Base-by-base conservation (phyloP, 64 coral and sea anemone genomes). In the Montipora sp. region DNA sequence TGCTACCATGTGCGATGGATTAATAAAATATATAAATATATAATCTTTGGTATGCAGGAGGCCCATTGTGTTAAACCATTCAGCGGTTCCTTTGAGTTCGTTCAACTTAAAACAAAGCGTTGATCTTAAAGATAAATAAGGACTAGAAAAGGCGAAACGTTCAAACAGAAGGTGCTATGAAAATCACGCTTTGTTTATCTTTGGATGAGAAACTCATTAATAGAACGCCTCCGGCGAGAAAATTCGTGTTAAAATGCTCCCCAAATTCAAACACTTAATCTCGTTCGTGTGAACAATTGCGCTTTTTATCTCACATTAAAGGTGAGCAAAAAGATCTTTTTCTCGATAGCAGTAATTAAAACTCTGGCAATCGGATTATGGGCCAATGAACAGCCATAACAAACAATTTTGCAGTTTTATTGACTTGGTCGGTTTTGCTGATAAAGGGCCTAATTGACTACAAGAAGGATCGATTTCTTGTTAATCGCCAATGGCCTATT, bases 321-420 rank as follows among this genome's bases (percentile, higher is more conserved):
- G 6, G 57, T 55, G n/a, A 77, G 79, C 89, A 65, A 85, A 90
- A 51, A 90, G 93, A 94, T 94, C 92, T 90, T 78, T 7, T 16
- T 47, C 22, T 71, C 90, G 93, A 94, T 94, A 94, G 89, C 75
- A 53, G 93, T 94, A 90, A 94, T 94, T 94, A 94, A 94, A 94
- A 85, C 47, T 80, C 51, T 84, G 88, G 90, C 93, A 94, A 94
- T 94, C 83, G 83, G 73, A 94, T 94, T 90, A 90, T 84, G 79
- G 24, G 67, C 93, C 93, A 94, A 94, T 94, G 88, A 94, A 90
- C 83, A 49, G 49, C 83, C 66, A 90, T 69, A 90, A 90, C 88
- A 90, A 85, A 79, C 49, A 85, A 90, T 94, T 88, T 84, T 90
- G 90, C 74, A 16, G 65, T 16, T 88, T 72, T 94, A 89, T 94